These are phyloP conservation scores for Eudasyphora cyanicolor DNA, from an alignment of 2,888 invertebrate species.

Conservation along the genomic window DNA sequence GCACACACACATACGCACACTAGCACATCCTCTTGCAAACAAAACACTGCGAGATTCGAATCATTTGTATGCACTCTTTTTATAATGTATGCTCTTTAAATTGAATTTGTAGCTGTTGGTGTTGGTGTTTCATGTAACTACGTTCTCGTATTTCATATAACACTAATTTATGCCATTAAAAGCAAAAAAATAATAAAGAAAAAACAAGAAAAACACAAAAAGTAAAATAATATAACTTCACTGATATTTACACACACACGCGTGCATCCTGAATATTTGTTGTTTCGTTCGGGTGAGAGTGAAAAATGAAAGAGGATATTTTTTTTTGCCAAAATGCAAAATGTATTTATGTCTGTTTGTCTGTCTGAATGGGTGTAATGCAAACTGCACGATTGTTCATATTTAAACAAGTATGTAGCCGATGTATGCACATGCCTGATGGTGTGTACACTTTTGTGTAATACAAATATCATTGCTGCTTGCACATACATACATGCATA, in stretches of 20 bases:
- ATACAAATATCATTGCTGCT: conserved; percentile 15
- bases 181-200: background rate
- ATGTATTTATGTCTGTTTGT: no score
- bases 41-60: background rate
- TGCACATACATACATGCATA: background rate
- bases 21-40: background rate
- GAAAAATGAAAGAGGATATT: background rate
- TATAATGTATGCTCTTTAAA: background rate
- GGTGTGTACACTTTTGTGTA: background rate
- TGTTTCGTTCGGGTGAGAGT: background rate
- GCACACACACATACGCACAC: background rate
- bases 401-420: background rate
- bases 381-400: background rate
- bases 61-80: background rate
- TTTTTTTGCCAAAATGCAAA: no score
- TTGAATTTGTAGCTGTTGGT: background rate
- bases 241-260: conserved; percentile 24
- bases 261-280: background rate
- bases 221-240: conserved; percentile 29
- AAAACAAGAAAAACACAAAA: background rate
- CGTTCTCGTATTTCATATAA: conserved; percentile 17
- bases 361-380: background rate
- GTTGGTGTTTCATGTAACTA: background rate
- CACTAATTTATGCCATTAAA: conserved; percentile 53
- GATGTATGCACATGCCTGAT: background rate